phyloP scores from a whole-genome alignment of 2,888 invertebrate species.

The Epinotia bilunana region DNA sequence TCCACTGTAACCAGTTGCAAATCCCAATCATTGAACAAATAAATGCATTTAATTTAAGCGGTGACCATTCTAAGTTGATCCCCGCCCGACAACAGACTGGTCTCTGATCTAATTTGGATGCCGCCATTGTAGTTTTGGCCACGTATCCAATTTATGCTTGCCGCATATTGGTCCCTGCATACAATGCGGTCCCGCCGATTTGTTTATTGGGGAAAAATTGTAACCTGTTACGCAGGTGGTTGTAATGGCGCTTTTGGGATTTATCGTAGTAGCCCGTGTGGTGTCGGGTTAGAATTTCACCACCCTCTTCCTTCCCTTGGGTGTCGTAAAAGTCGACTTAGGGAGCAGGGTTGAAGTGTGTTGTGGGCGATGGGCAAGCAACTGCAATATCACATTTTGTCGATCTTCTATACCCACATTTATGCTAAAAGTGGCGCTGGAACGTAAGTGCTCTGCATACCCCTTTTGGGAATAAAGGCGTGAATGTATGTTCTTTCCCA shows the following conservation, averaged over 20 bases:
- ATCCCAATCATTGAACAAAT: constrained; percentile 22
- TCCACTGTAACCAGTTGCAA: background rate
- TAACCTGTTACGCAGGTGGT: constrained; percentile 16
- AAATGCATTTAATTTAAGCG: constrained; percentile 22
- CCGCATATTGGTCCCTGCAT: constrained; percentile 35
- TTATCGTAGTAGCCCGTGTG: no score
- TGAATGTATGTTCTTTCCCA: no score
- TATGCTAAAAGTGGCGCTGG: no score
- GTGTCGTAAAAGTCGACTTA: no score
- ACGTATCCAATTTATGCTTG: constrained; percentile 40
- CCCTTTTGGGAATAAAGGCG: no score
- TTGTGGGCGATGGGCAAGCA: no score
- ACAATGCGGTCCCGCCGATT: constrained; percentile 19
- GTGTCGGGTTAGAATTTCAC: no score
- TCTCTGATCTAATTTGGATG: constrained; percentile 36
- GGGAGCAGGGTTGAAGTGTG: no score
- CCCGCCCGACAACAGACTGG: background rate
- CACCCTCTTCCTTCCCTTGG: no score
- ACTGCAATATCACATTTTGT: no score
- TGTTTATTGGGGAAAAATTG: constrained; percentile 5
- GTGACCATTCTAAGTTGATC: constrained; percentile 7
- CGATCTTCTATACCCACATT: no score
- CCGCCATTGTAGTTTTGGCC: constrained; percentile 36
- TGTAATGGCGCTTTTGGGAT: background rate
- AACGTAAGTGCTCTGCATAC: no score